Conservation (phyloP, 2,113 vertebrate genomes). For the Melanotaenia duboulayi region DNA sequence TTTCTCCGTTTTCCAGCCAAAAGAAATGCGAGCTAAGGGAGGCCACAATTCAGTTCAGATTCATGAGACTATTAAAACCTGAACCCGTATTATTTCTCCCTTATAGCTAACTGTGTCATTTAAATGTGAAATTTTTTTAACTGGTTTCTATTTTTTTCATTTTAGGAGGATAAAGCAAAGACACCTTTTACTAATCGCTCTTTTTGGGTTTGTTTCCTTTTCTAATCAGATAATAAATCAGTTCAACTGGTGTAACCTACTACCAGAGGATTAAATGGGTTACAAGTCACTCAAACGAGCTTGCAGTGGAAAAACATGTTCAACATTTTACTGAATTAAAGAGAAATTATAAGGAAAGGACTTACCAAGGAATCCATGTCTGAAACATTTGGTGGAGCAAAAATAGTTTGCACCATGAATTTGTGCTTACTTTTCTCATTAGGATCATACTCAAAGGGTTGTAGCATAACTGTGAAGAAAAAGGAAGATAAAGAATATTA, state of each 20-base stretch:
- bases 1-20: not conserved
- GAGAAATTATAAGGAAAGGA: conserved; percentile 16
- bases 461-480: conserved; percentile 91
- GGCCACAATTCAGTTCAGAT: not conserved
- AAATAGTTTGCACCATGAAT: conserved; percentile 99
- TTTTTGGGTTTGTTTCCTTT: too few relatives aligned
- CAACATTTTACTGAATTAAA: not conserved
- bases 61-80: too few relatives aligned
- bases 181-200: too few relatives aligned
- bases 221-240: not conserved
- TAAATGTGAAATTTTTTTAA: too few relatives aligned
- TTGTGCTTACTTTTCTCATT: conserved; percentile 99
- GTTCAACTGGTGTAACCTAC: too few relatives aligned
- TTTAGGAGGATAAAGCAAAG: too few relatives aligned
- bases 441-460: conserved; percentile 98
- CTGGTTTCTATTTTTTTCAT: too few relatives aligned
- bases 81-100: too few relatives aligned
- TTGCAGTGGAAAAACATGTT: not conserved
- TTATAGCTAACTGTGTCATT: too few relatives aligned
- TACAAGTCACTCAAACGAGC: too few relatives aligned
- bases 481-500: not conserved
- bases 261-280: too few relatives aligned
- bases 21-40: not conserved
- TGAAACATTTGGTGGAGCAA: conserved; percentile 88
- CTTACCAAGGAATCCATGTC: conserved; percentile 98